Base-by-base conservation (phyloP, 2,797 vertebrate genomes). In the Channallabes apus region DNA sequence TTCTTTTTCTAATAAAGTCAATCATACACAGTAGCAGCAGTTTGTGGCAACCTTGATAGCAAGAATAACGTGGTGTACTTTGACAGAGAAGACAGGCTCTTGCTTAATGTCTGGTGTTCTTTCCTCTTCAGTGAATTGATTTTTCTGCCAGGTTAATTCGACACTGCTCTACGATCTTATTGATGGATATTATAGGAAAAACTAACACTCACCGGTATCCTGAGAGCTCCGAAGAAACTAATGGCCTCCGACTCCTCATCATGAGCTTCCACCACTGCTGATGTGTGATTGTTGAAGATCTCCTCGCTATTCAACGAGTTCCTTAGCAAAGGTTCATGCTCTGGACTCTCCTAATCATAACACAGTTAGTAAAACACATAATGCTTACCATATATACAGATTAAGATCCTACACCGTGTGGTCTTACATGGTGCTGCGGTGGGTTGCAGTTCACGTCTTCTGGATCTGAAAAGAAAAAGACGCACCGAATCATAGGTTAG, bases 391-490 rank as follows among this genome's bases (percentile, higher is more conserved):
- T 22, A 32, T 7, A 24, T 29, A 82, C 3, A 68, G 12, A 83
- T 29, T 24, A 27, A 51, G 7, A 32, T n/a, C 1, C 20, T 79
- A 27, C 41, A 76, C 54, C 0, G 51, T 41, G 61, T 29, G 46
- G 46, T 95, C 97, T 97, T 88, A 98, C 97, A 0, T 97, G 96
- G 84, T 98, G 97, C 75, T 96, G 93, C 71, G 96, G 97, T 0
- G 94, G 91, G 11, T 24, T 89, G 88, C 98, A 99, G 92, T 97
- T 96, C 0, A 99, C 97, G 0, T 99, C 97, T 91, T 99, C 97
- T 0, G 98, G 98, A 89, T 96, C 98, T 99, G 91, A 58, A 82
- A 87, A 89, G 84, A 82, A 85, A 82, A 59, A 89, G 67, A 11
- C 0, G 41, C 67, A 58, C 51, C 32, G n/a, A 8, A 77, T 59